phyloP scores from a whole-genome alignment of 2,888 invertebrate genomes.

The Nomada lathburiana region DNA sequence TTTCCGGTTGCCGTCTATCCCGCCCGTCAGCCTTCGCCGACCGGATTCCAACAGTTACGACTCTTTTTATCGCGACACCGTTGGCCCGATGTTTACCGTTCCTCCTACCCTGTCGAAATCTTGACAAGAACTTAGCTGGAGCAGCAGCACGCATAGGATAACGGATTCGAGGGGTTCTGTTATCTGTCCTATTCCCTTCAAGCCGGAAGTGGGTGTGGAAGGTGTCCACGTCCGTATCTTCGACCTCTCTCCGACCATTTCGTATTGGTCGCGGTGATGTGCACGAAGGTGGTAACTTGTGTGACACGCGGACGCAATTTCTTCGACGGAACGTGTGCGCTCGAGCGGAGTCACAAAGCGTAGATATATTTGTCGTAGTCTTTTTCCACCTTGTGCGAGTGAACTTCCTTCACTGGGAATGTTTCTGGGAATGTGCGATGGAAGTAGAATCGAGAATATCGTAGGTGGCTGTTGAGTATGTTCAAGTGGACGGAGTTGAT shows the following conservation, averaged over 20 bases:
- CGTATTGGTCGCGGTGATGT: conserved; percentile 55
- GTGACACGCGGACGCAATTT: conserved; percentile 41
- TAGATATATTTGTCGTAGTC: not conserved
- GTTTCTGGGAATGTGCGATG: too few relatives aligned
- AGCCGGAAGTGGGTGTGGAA: conserved; percentile 79
- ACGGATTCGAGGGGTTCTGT: conserved; percentile 56
- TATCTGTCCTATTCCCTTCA: conserved; percentile 70
- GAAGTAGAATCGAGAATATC: not conserved
- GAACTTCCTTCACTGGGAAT: not conserved
- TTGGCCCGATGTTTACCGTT: conserved; percentile 65
- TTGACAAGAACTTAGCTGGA: conserved; percentile 26
- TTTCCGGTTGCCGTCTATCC: conserved; percentile 12
- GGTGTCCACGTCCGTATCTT: conserved; percentile 75
- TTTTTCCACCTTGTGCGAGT: not conserved
- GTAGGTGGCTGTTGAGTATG: not conserved
- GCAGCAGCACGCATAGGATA: conserved; percentile 42
- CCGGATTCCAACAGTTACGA: conserved; percentile 29
- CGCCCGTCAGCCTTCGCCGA: not conserved
- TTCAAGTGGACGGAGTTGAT: not conserved
- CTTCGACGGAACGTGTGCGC: conserved; percentile 14
- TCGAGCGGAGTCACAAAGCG: conserved; percentile 2
- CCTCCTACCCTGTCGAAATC: conserved; percentile 14
- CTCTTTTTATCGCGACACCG: conserved; percentile 71
- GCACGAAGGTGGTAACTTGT: conserved; percentile 46
- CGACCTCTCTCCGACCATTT: conserved; percentile 57